Evolutionary conservation across 1,140 invertebrate genomes (phyloP).

Genomic region (Lutraria rhynchaena): DNA sequence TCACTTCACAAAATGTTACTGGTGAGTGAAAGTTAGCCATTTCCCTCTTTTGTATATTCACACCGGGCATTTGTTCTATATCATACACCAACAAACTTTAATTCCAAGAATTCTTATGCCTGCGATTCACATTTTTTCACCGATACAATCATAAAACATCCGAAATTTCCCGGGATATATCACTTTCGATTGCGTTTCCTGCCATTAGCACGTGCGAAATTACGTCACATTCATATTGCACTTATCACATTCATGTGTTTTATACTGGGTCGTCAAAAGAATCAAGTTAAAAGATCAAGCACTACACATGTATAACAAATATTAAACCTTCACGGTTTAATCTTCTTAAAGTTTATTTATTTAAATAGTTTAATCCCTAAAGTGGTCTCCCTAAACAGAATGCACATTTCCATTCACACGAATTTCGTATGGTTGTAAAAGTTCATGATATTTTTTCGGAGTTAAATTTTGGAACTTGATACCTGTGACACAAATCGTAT

Average conservation of each 20-base stretch:
- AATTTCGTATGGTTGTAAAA: too few species aligned
- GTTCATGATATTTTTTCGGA: too few species aligned
- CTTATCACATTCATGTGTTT: background rate
- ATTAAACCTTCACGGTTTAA: background rate
- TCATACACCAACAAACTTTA: background rate
- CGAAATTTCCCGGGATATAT: slow-evolving; percentile 39
- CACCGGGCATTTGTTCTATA: too few species aligned
- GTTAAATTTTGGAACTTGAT: too few species aligned
- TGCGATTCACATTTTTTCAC: background rate
- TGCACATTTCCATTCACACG: too few species aligned
- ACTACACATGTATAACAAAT: slow-evolving; percentile 26
- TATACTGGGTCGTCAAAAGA: background rate
- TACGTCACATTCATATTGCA: slow-evolving; percentile 20
- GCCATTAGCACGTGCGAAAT: slow-evolving; percentile 25
- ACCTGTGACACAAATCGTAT: too few species aligned
- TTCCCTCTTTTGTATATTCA: background rate
- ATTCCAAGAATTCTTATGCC: background rate
- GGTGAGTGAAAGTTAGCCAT: slow-evolving; percentile 25
- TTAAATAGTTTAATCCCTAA: slow-evolving; percentile 7
- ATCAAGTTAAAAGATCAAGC: slow-evolving; percentile 15
- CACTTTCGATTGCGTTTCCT: slow-evolving; percentile 8
- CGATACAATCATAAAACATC: background rate
- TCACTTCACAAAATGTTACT: slow-evolving; percentile 53
- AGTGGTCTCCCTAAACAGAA: too few species aligned
- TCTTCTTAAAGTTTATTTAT: slow-evolving; percentile 34